These are phyloP conservation scores for Danionella cerebrum DNA, from an alignment of 2,113 vertebrate genomes.

Conservation along the genomic window DNA sequence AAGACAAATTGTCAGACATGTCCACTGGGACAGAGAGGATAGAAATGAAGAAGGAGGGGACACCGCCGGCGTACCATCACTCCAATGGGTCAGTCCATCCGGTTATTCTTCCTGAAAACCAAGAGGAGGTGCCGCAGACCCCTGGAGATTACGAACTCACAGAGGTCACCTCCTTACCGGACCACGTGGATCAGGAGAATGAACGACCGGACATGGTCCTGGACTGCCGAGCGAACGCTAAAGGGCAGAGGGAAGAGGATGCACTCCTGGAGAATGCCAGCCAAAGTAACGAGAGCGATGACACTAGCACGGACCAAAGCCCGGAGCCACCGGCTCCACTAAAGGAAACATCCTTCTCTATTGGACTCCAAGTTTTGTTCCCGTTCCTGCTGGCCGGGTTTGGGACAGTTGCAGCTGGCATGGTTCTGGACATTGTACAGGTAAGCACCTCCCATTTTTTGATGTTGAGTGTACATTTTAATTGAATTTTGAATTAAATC, in stretches of 20 bases:
- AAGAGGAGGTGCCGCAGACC: conserved; percentile 56
- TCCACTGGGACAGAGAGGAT: conserved; percentile 58
- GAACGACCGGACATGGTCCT: conserved; percentile 67
- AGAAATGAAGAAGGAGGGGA: conserved; percentile 67
- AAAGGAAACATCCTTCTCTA: conserved; percentile 94
- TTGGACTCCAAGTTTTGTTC: conserved; percentile 94
- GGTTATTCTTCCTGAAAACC: conserved; percentile 58
- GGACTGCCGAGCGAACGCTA: conserved; percentile 87
- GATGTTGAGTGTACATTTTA: neutral
- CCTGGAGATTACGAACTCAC: conserved; percentile 66
- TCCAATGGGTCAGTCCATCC: conserved; percentile 74
- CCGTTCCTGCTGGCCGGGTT: conserved; percentile 98
- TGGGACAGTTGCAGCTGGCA: conserved; percentile 94
- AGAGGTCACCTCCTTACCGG: conserved; percentile 63
- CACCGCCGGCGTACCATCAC: conserved; percentile 62
- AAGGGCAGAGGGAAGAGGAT: conserved; percentile 90
- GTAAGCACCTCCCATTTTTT: conserved; percentile 58
- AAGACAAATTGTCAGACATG: conserved; percentile 72
- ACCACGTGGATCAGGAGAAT: conserved; percentile 59
- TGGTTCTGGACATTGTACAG: conserved; percentile 97
- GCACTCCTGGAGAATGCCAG: conserved; percentile 92
- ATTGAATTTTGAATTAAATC: too few species aligned
- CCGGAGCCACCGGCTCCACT: conserved; percentile 73
- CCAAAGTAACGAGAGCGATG: conserved; percentile 93
- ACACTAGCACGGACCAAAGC: conserved; percentile 77